phyloP scores from a whole-genome alignment of 1,140 invertebrate species.

The Wasmannia auropunctata region DNA sequence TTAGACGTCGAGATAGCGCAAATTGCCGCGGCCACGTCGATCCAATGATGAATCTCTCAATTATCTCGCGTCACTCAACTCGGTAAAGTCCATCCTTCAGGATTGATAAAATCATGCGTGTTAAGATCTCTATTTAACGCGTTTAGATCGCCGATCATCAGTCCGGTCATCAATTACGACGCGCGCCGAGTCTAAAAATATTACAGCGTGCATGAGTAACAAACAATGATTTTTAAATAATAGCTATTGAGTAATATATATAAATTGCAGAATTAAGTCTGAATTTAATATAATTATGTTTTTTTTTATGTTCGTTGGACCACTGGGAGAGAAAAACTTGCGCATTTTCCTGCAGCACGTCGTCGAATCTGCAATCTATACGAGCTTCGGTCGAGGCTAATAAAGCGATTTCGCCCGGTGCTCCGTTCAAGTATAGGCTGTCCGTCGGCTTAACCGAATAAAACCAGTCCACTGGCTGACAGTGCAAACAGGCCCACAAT shows the following conservation, averaged over 20 bases:
- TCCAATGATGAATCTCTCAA: conserved; percentile 51
- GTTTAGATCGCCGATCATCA: not conserved
- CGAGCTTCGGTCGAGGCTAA: conserved; percentile 74
- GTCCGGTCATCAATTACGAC: not conserved
- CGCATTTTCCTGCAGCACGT: conserved; percentile 27
- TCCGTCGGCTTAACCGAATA: conserved; percentile 80
- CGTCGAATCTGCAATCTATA: conserved; percentile 56
- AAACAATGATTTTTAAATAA: not conserved
- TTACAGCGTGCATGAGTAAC: not conserved
- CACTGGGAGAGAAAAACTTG: not conserved
- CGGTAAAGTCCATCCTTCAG: conserved; percentile 1
- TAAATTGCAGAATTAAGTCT: not conserved
- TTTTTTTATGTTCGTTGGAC: not conserved
- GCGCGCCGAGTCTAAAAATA: not conserved
- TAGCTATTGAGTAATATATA: no score
- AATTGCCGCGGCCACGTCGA: conserved; percentile 59
- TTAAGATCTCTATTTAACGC: conserved; percentile 11
- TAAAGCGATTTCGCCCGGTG: conserved; percentile 81
- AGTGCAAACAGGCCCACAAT: conserved; percentile 84
- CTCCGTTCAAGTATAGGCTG: conserved; percentile 82
- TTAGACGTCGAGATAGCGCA: conserved; percentile 59
- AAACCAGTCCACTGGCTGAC: conserved; percentile 83
- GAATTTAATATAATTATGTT: not conserved
- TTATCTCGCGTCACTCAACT: conserved; percentile 27
- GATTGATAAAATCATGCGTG: conserved; percentile 24